Base-by-base conservation (phyloP, 1,140 invertebrate genomes). In the Drosophila micromelanica region DNA sequence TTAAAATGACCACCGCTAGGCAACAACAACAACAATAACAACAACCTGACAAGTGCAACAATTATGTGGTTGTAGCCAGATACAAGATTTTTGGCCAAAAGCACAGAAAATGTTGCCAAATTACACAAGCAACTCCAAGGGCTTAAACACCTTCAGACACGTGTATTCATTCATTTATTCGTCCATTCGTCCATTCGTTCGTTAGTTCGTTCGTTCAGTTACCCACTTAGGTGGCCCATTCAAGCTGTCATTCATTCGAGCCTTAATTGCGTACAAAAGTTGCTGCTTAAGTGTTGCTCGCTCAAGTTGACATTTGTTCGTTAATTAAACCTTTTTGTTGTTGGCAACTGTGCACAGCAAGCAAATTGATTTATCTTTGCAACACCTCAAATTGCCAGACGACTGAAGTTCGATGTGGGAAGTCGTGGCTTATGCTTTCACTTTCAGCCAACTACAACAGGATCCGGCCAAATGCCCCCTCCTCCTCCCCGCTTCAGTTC, bases 281-380 rank as follows among this genome's bases (percentile, higher is more conserved):
- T 80, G 73, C 69, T 70, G 76, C 76, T 76, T 74, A 78, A 78
- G 72, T 72, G 82, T 85, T 82, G 74, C 71, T 65, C 65, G 52
- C 73, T 77, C 63, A 75, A 77, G 84, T 78, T 89, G 84, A 89
- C 84, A 89, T 89, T 89, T 89, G 84, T 89, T 89, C 84, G 84
- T 89, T 89, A 89, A 89, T 89, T 89, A 89, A 89, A 89, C 79
- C 85, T 89, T 89, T 86, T 89, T 89, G 84, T 87, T 87, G 84
- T 55, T 78, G 68, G 59, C 78, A 78, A 87, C 82, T 86, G 82
- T 79, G 84, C 84, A 73, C 63, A 79, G 78, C 84, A 84, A 87
- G 79, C 85, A 89, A 89, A 89, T 89, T 89, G 84, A 89, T 89
- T 89, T 89, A 89, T 89, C 79, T 89, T 59, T 78, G 76, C 76